Evolutionary conservation across 2,888 invertebrate species (phyloP).

Genomic region (Netelia inedita): DNA sequence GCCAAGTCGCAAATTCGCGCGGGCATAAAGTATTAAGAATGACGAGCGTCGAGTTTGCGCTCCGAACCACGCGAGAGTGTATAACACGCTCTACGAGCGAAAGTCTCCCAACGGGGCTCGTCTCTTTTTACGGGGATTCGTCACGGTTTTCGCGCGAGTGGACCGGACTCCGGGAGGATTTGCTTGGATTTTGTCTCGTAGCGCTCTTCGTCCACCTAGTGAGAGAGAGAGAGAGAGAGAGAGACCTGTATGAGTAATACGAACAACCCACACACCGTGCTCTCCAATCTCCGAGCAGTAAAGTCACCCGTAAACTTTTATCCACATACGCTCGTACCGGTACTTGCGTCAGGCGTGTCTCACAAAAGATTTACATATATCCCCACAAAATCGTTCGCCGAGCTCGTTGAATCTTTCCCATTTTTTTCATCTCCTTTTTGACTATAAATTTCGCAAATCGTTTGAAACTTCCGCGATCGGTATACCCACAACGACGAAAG

Average conservation of each 20-base stretch:
- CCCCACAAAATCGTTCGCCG: too few species aligned
- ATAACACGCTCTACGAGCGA: constrained; percentile 40
- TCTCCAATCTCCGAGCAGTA: too few species aligned
- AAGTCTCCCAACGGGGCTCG: constrained; percentile 56
- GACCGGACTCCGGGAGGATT: constrained; percentile 39
- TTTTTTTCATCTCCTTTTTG: too few species aligned
- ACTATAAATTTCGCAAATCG: too few species aligned
- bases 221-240: not conserved
- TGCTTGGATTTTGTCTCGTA: constrained; percentile 48
- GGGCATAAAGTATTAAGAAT: constrained; percentile 64
- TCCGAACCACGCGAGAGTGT: constrained; percentile 14
- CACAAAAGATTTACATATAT: too few species aligned
- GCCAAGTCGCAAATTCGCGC: constrained; percentile 46
- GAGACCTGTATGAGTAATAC: constrained; percentile 15
- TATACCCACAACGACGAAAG: too few species aligned
- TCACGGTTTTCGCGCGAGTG: constrained; percentile 49
- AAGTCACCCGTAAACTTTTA: too few species aligned
- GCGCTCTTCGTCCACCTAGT: too few species aligned
- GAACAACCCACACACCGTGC: constrained; percentile 7
- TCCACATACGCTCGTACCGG: too few species aligned
- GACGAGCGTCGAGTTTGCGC: constrained; percentile 45
- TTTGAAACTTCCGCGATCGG: too few species aligned
- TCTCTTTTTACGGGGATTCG: constrained; percentile 57
- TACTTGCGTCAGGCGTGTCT: too few species aligned
- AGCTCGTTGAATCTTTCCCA: too few species aligned